Evolutionary conservation across 2,888 invertebrate genomes (phyloP).

Genomic region (Trichopoda pennipes): DNA sequence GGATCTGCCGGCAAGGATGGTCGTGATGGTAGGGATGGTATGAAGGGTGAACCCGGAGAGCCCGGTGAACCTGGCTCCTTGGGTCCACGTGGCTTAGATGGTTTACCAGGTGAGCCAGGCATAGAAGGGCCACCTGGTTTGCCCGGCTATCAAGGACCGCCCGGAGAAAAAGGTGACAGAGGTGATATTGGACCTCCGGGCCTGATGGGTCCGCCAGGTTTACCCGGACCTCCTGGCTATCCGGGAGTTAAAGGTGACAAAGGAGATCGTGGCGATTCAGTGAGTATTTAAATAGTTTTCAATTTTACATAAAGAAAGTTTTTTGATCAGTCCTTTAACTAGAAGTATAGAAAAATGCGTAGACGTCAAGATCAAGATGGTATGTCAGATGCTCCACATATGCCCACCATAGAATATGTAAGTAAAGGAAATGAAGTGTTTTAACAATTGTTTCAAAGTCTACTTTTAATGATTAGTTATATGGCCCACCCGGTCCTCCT

Average conservation of each 20-base stretch:
- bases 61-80: constrained; percentile 88
- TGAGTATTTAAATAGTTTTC: constrained; percentile 82
- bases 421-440: constrained; percentile 68
- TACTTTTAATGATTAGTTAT: constrained; percentile 79
- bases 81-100: constrained; percentile 88
- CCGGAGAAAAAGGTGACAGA: constrained; percentile 89
- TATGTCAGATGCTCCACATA: constrained; percentile 81
- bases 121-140: constrained; percentile 92
- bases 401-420: constrained; percentile 81
- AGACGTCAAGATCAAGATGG: constrained; percentile 81
- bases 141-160: constrained; percentile 90
- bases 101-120: constrained; percentile 89
- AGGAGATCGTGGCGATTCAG: constrained; percentile 96
- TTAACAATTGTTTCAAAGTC: too few species aligned
- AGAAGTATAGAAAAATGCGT: constrained; percentile 81
- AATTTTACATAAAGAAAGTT: constrained; percentile 19
- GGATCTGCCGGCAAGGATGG: constrained; percentile 81
- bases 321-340: constrained; percentile 71
- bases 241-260: constrained; percentile 95
- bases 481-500: constrained; percentile 83
- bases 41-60: constrained; percentile 84
- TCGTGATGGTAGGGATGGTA: constrained; percentile 81
- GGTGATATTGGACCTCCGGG: constrained; percentile 97
- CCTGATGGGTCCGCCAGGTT: constrained; percentile 95
- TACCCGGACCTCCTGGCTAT: constrained; percentile 91